Conservation (phyloP, 1,140 invertebrate species). For the Psilanteris sp. region DNA sequence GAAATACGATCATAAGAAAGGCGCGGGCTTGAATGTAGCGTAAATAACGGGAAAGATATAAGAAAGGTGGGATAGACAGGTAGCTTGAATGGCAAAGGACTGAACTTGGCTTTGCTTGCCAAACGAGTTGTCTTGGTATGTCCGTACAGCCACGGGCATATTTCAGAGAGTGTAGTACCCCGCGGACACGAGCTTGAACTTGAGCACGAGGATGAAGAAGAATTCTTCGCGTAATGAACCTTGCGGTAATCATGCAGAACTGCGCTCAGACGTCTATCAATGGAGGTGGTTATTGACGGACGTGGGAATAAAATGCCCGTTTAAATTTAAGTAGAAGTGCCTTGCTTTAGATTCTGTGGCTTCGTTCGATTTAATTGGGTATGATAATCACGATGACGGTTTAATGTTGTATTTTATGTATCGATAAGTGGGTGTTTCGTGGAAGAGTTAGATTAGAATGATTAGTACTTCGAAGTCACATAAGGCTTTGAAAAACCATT, state of each 20-base stretch:
- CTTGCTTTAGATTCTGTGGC: too few species aligned
- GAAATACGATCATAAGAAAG: conserved; percentile 40
- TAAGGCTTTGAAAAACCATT: too few species aligned
- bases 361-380: too few species aligned
- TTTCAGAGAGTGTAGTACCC: conserved; percentile 56
- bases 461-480: too few species aligned
- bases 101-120: conserved; percentile 43
- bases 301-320: too few species aligned
- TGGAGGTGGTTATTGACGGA: conserved; percentile 5
- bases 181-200: conserved; percentile 50
- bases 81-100: conserved; percentile 61
- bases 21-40: conserved; percentile 54
- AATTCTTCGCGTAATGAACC: conserved; percentile 51
- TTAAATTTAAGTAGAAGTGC: too few species aligned
- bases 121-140: conserved; percentile 55
- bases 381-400: too few species aligned
- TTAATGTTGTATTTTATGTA: too few species aligned
- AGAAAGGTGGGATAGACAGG: conserved; percentile 51
- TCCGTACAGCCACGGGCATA: conserved; percentile 35
- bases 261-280: neutral
- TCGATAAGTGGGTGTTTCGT: too few species aligned
- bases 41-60: conserved; percentile 61
- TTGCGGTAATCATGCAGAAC: conserved; percentile 28
- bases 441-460: too few species aligned
- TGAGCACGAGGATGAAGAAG: conserved; percentile 31